These are phyloP conservation scores for Nestor notabilis DNA, from an alignment of 2,113 vertebrate species.

Conservation along the genomic window DNA sequence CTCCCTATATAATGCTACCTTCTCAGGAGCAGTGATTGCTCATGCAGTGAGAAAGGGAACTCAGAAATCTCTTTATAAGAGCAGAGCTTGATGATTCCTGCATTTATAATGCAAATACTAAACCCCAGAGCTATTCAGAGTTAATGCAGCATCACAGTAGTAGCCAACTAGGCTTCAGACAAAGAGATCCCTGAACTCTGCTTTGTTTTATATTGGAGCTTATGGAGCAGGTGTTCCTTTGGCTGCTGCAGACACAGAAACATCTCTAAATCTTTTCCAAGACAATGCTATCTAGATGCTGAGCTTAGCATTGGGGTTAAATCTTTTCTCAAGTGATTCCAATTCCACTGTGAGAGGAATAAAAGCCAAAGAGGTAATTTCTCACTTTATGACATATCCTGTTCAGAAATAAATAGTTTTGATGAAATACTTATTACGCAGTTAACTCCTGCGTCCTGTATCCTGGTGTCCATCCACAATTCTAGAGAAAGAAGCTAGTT, in stretches of 20 bases:
- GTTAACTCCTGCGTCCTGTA: neutral
- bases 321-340: neutral
- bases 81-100: neutral
- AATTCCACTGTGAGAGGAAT: neutral
- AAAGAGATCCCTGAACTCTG: constrained; percentile 1
- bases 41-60: neutral
- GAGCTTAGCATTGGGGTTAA: neutral
- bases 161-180: neutral
- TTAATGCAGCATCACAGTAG: neutral
- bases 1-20: neutral
- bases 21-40: neutral
- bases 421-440: neutral
- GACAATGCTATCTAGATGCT: neutral
- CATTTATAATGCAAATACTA: constrained; percentile 6
- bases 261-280: neutral
- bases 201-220: neutral
- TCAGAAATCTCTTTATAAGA: neutral
- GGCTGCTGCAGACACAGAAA: neutral
- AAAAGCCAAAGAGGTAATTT: neutral
- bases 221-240: neutral
- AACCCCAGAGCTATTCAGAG: neutral
- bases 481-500: neutral
- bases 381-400: neutral
- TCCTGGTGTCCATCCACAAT: neutral
- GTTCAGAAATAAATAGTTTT: neutral